Percentiles rank a stretch among this genome's conserved stretches.
These are phyloP conservation scores for Mormyrus proboscirostris DNA, from an alignment of 2,797 vertebrate species.

Conservation along the genomic window DNA sequence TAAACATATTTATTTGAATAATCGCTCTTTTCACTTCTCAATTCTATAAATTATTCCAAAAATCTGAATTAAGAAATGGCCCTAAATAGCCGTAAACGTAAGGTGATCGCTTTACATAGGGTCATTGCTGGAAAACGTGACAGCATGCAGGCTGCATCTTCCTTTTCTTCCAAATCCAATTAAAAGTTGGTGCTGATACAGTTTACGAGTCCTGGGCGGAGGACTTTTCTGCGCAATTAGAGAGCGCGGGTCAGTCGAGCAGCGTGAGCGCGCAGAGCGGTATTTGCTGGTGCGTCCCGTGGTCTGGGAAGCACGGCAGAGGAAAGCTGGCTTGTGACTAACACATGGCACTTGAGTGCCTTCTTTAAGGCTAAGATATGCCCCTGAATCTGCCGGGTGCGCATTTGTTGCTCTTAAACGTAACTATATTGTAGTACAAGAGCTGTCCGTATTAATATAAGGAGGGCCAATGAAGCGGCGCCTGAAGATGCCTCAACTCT, in stretches of 20 bases:
- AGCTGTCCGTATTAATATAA: not conserved
- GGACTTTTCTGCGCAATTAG: not conserved
- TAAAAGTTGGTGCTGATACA: not conserved
- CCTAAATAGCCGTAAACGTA: not conserved
- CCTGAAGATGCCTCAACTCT: conserved; percentile 41
- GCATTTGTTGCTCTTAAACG: not conserved
- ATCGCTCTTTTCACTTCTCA: not conserved
- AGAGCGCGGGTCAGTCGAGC: not conserved
- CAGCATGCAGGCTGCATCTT: not conserved
- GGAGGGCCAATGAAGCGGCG: not conserved
- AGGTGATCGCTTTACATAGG: not conserved
- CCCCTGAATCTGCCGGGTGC: too few species aligned
- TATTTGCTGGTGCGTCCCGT: not conserved
- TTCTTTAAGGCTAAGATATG: not conserved
- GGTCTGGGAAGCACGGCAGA: not conserved
- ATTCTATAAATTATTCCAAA: not conserved
- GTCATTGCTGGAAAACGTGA: not conserved
- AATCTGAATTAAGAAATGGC: not conserved
- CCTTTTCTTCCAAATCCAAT: not conserved
- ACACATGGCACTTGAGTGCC: not conserved
- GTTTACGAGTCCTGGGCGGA: not conserved
- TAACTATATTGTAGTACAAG: not conserved
- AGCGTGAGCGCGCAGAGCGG: not conserved
- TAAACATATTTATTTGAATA: not conserved
- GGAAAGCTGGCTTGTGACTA: conserved; percentile 1